Base-by-base conservation (phyloP, 2,113 vertebrate genomes). In the Microcebus griseorufus region DNA sequence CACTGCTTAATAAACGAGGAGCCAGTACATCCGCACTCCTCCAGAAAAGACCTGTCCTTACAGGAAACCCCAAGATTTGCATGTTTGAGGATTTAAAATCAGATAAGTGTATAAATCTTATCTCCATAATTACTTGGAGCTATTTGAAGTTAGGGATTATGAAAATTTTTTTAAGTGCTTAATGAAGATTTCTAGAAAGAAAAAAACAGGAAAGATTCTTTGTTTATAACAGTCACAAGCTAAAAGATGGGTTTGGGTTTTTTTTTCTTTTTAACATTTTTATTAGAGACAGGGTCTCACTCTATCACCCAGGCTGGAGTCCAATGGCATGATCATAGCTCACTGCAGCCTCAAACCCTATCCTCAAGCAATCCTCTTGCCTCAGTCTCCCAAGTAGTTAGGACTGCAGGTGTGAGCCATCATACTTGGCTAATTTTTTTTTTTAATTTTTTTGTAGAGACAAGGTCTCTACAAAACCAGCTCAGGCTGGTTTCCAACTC, bases 21-120 rank as follows among this genome's bases (percentile, higher is more conserved):
- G 48, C 1, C 20, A 2, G 32, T 0, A 0, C 1, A 1, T 37
- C 64, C 0, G 17, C 9, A 3, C 85, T 7, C 17, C 9, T 23
- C 29, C 37, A 0, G 5, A 53, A n/a, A 87, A 18, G 27, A 3
- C 42, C 29, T 32, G 13, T 58, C 70, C 86, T 80, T 27, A 53
- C 0, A 11, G 70, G 45, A 79, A 51, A 69, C 37, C 65, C 80
- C 12, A 42, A 80, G 17, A 69, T 64, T 64, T 69, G 14, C 58
- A 27, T 51, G 60, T 11, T 1, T 12, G 58, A 96, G 42, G 32
- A 18, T 42, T 78, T 84, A 45, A 39, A 58, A 84, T 65, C 12
- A 76, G 23, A 72, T 2, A 78, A 5, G 22, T 48, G 10, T 32
- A 14, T 14, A 67, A 32, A 9, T 91, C 69, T 91, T 53, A 42